Percentiles rank a stretch among this genome's conserved stretches.
Conservation (phyloP, 2,888 invertebrate genomes). For the Eledona agricola region DNA sequence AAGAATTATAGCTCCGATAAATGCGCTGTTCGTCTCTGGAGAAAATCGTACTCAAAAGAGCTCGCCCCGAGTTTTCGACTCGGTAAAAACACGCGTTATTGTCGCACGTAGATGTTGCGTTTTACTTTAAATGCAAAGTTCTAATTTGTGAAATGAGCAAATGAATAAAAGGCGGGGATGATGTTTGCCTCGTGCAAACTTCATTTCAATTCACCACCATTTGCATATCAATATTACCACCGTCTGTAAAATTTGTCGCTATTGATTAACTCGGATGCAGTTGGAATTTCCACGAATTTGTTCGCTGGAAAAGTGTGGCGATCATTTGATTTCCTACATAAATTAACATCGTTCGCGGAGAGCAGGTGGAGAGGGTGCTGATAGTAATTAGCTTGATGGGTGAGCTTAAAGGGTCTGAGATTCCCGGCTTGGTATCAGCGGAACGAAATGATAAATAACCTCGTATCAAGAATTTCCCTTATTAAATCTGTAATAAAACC, state of each 20-base stretch:
- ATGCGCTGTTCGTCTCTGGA: conserved; percentile 14
- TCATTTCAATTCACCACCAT: conserved; percentile 33
- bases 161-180: conserved; percentile 23
- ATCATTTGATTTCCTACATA: conserved; percentile 3
- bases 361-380: conserved; percentile 14
- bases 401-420: conserved; percentile 26
- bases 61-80: too few species aligned
- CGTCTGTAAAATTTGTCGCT: conserved; percentile 33
- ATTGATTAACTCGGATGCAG: conserved; percentile 33
- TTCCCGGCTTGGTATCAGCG: conserved; percentile 25
- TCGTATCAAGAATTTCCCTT: conserved; percentile 26
- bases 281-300: conserved; percentile 27
- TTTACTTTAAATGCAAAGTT: conserved; percentile 15
- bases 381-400: conserved; percentile 27
- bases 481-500: conserved; percentile 31
- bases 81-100: too few species aligned
- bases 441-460: conserved; percentile 30
- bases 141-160: conserved; percentile 27
- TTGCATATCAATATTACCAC: conserved; percentile 37
- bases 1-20: conserved; percentile 25
- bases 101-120: conserved; percentile 1
- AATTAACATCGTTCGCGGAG: conserved; percentile 1
- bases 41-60: conserved; percentile 22
- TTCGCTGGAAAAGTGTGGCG: conserved; percentile 9
- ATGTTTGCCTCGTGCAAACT: conserved; percentile 32